phyloP scores from a whole-genome alignment of 1,140 invertebrate genomes.

The Drosophila bipectinata region DNA sequence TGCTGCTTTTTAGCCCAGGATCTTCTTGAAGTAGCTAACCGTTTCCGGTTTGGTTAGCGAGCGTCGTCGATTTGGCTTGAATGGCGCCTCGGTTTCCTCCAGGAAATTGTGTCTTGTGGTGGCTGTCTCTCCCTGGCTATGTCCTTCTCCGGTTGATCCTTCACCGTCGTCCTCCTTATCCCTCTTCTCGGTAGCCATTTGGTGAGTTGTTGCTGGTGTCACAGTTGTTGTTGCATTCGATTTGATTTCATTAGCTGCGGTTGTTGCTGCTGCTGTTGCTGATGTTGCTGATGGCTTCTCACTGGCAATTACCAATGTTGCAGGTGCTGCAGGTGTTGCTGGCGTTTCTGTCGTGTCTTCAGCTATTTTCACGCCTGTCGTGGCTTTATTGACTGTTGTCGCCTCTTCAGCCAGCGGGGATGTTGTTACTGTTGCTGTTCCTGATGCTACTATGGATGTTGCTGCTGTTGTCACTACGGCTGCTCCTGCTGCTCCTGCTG shows the following conservation, averaged over 20 bases:
- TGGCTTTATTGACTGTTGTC: slow-evolving; percentile 9
- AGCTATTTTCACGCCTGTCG: slow-evolving; percentile 34
- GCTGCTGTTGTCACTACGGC: background rate
- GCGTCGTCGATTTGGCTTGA: slow-evolving; percentile 83
- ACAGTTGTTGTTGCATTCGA: slow-evolving; percentile 41
- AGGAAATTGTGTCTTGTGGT: slow-evolving; percentile 76
- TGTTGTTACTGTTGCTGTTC: slow-evolving; percentile 23
- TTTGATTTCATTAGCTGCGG: slow-evolving; percentile 47
- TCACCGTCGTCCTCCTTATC: background rate
- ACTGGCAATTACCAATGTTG: slow-evolving; percentile 27
- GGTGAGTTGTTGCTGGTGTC: slow-evolving; percentile 15
- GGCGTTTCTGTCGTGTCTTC: slow-evolving; percentile 21
- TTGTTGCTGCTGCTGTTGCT: slow-evolving; percentile 24
- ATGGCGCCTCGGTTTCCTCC: slow-evolving; percentile 79
- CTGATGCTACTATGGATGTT: slow-evolving; percentile 21
- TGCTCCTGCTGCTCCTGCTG: slow-evolving; percentile 6
- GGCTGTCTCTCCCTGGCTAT: slow-evolving; percentile 23
- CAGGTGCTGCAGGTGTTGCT: slow-evolving; percentile 22
- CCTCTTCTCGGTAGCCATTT: slow-evolving; percentile 10
- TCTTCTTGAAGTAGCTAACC: slow-evolving; percentile 83
- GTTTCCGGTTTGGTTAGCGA: slow-evolving; percentile 83
- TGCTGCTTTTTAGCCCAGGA: slow-evolving; percentile 69
- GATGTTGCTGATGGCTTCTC: slow-evolving; percentile 26
- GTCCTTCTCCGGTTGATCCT: slow-evolving; percentile 1
- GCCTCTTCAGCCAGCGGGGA: background rate